Percentiles rank a stretch among this genome's conserved stretches.
Conservation (phyloP, 2,888 invertebrate genomes). For the Eupithecia subfuscata region DNA sequence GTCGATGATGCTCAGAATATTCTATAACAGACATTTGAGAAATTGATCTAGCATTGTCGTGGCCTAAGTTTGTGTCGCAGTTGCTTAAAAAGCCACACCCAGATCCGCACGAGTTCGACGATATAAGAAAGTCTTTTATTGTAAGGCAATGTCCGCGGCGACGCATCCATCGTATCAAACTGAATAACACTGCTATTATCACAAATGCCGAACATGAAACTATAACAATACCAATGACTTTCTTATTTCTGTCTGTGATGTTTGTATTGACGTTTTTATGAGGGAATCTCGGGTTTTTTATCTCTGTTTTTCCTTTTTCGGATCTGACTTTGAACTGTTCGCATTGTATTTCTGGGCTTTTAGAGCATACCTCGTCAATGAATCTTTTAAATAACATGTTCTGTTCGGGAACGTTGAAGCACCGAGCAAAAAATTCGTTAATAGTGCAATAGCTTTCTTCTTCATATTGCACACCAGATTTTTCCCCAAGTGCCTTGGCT, state of each 20-base stretch:
- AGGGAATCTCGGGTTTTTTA: slow-evolving; percentile 77
- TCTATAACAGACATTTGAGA: slow-evolving; percentile 85
- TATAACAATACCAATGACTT: slow-evolving; percentile 80
- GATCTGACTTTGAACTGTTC: slow-evolving; percentile 78
- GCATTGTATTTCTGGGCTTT: slow-evolving; percentile 81
- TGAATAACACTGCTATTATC: slow-evolving; percentile 80
- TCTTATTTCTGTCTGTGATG: slow-evolving; percentile 67
- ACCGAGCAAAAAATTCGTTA: slow-evolving; percentile 83
- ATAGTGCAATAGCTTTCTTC: slow-evolving; percentile 86
- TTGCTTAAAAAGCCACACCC: slow-evolving; percentile 69
- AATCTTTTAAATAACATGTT: slow-evolving; percentile 86
- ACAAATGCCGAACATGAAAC: slow-evolving; percentile 80
- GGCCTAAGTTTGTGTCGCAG: slow-evolving; percentile 73
- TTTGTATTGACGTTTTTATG: slow-evolving; percentile 60
- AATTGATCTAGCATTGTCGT: slow-evolving; percentile 85
- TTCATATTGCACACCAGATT: slow-evolving; percentile 71
- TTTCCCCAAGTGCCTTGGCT: slow-evolving; percentile 69
- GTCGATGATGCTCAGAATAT: slow-evolving; percentile 85
- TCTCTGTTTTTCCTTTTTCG: slow-evolving; percentile 60
- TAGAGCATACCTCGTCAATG: slow-evolving; percentile 84
- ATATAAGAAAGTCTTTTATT: slow-evolving; percentile 70
- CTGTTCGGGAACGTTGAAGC: slow-evolving; percentile 86
- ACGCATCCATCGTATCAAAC: slow-evolving; percentile 83
- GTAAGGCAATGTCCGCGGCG: slow-evolving; percentile 81
- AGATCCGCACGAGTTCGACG: slow-evolving; percentile 68